A percentile compares a stretch with the other conserved stretches of the same genome.
These are phyloP conservation scores for Schrankia costaestrigalis DNA, from an alignment of 2,888 invertebrate genomes.

Conservation along the genomic window DNA sequence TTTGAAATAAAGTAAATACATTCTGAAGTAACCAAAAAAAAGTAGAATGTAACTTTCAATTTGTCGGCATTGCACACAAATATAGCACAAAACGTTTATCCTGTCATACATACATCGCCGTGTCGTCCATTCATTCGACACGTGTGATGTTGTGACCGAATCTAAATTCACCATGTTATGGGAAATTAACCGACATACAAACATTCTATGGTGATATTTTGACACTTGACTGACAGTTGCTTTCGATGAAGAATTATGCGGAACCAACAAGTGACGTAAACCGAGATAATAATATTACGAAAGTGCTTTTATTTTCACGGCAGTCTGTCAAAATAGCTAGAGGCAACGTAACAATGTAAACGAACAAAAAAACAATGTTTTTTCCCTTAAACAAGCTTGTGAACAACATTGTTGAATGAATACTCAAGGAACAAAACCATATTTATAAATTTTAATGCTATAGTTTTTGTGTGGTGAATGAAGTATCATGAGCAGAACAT, in stretches of 20 bases:
- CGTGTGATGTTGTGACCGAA: slow-evolving; percentile 44
- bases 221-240: slow-evolving; percentile 76
- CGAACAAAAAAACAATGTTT: slow-evolving; percentile 5
- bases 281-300: slow-evolving; percentile 30
- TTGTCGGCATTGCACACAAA: too few relatives aligned
- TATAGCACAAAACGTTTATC: slow-evolving; percentile 25
- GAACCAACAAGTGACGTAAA: slow-evolving; percentile 57
- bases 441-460: too few relatives aligned
- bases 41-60: too few relatives aligned
- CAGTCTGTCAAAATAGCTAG: slow-evolving; percentile 22
- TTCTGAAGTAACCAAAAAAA: too few relatives aligned
- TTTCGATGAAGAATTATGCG: slow-evolving; percentile 69
- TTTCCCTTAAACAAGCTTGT: slow-evolving; percentile 3
- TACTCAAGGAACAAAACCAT: too few relatives aligned
- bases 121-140: slow-evolving; percentile 26
- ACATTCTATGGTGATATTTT: slow-evolving; percentile 54
- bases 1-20: too few relatives aligned
- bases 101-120: too few relatives aligned
- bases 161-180: slow-evolving; percentile 51
- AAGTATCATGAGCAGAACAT: too few relatives aligned
- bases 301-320: slow-evolving; percentile 20
- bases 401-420: not conserved
- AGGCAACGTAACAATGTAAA: slow-evolving; percentile 14
- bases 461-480: too few relatives aligned
- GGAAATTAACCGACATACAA: slow-evolving; percentile 60